A percentile compares a stretch with the other conserved stretches of the same genome.
These are phyloP conservation scores for Ariopsis seemanni DNA, from an alignment of 2,113 vertebrate species.

Conservation along the genomic window DNA sequence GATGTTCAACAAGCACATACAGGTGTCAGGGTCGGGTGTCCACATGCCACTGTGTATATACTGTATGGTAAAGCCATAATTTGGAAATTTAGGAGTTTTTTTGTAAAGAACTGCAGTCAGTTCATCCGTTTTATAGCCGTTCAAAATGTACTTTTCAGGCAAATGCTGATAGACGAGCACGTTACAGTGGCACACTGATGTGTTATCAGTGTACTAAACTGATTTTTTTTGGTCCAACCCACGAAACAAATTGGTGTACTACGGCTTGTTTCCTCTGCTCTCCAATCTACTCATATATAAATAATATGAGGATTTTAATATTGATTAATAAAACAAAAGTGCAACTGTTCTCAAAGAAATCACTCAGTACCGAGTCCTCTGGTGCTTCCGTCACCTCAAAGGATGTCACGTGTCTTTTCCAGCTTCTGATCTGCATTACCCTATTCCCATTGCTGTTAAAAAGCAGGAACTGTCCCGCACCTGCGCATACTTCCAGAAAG, in stretches of 20 bases:
- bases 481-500: conserved; percentile 21
- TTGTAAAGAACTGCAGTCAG: not conserved
- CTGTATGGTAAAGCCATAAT: not conserved
- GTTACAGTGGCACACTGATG: not conserved
- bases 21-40: not conserved
- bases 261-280: not conserved
- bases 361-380: not conserved
- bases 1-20: not conserved
- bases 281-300: not conserved
- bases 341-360: not conserved
- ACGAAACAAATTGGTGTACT: not conserved
- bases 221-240: not conserved
- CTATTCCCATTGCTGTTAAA: not conserved
- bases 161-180: not conserved
- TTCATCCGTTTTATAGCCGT: not conserved
- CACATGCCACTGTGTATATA: not conserved
- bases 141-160: not conserved
- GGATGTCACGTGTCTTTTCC: not conserved
- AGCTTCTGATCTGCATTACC: not conserved
- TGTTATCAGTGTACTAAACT: not conserved
- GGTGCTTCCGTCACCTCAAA: not conserved
- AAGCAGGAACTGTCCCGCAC: not conserved
- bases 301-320: not conserved
- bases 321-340: not conserved
- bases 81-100: too few relatives aligned